A percentile compares a stretch with the other conserved stretches of the same genome.
phyloP scores from a whole-genome alignment of 2,797 vertebrate genomes.

The Sebastes hubbsi region DNA sequence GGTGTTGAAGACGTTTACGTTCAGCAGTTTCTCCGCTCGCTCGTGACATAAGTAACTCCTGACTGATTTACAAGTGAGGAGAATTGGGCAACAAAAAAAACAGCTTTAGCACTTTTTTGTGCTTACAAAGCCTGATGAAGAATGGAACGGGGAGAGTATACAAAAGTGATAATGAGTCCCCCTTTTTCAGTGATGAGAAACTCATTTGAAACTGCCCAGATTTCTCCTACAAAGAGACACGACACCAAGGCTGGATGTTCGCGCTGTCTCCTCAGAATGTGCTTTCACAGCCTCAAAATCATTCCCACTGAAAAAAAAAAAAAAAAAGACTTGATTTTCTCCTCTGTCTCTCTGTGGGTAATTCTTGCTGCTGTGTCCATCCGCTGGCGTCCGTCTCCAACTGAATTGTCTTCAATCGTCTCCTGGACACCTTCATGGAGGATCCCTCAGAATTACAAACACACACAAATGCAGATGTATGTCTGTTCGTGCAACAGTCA shows the following conservation, averaged over 20 bases:
- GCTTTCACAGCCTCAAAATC: conserved; percentile 70
- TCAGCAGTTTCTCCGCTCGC: conserved; percentile 52
- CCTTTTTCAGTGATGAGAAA: conserved; percentile 76
- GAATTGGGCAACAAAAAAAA: conserved; percentile 57
- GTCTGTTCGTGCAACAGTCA: conserved; percentile 58
- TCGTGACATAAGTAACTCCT: conserved; percentile 63
- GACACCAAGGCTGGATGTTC: conserved; percentile 64
- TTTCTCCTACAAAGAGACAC: conserved; percentile 76
- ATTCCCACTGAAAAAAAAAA: conserved; percentile 38
- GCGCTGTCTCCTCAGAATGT: conserved; percentile 71
- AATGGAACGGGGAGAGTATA: conserved; percentile 71
- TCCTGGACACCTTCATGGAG: conserved; percentile 58
- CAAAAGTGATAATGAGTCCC: conserved; percentile 79
- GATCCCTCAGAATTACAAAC: conserved; percentile 59
- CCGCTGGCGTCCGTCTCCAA: conserved; percentile 44
- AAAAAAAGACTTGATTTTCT: conserved; percentile 42
- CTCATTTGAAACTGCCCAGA: conserved; percentile 76
- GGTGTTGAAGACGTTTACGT: conserved; percentile 57
- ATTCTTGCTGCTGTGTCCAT: conserved; percentile 64
- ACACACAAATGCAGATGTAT: conserved; percentile 46
- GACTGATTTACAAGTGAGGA: conserved; percentile 66
- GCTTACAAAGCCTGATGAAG: conserved; percentile 77
- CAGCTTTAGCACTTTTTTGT: conserved; percentile 73
- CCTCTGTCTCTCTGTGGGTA: conserved; percentile 39
- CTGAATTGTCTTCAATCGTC: conserved; percentile 74